Conservation (phyloP, 2,888 invertebrate species). For the Chromoteleia sp. region DNA sequence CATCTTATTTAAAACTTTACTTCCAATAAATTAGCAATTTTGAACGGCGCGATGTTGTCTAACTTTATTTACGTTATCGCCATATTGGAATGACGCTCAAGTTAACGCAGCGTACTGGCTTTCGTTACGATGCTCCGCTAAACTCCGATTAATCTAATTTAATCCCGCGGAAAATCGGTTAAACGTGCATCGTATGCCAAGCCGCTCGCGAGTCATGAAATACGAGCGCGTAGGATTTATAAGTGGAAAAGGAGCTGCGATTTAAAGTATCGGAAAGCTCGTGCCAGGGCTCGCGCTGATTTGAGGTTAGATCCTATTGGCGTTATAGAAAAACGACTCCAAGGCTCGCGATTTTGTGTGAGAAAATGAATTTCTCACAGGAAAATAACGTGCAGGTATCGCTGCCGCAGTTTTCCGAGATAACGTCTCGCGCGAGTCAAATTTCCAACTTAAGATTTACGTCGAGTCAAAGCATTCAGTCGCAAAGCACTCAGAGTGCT, state of each 20-base stretch:
- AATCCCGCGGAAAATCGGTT: constrained; percentile 65
- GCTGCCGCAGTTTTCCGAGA: constrained; percentile 82
- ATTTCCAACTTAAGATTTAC: constrained; percentile 74
- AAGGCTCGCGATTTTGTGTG: constrained; percentile 13
- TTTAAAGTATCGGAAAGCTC: constrained; percentile 25
- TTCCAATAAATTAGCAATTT: constrained; percentile 1
- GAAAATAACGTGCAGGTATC: constrained; percentile 76
- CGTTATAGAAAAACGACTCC: constrained; percentile 40
- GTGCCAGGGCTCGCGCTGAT: constrained; percentile 31
- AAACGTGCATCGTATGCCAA: constrained; percentile 22
- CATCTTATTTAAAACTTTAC: background rate
- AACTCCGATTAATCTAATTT: constrained; percentile 72
- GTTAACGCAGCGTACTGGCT: constrained; percentile 75
- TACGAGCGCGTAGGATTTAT: constrained; percentile 6
- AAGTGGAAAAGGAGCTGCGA: constrained; percentile 28
- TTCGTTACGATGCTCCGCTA: constrained; percentile 72
- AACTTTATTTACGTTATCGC: constrained; percentile 68
- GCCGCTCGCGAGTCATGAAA: constrained; percentile 33
- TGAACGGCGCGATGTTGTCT: constrained; percentile 48
- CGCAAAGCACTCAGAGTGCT: constrained; percentile 75
- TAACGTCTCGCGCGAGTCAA: constrained; percentile 76
- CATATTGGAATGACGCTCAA: constrained; percentile 74
- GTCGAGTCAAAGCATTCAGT: constrained; percentile 71
- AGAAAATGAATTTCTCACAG: constrained; percentile 81
- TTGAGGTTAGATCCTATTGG: constrained; percentile 72